phyloP scores from a whole-genome alignment of 2,113 vertebrate species.

The Pomatorhinus ruficollis region DNA sequence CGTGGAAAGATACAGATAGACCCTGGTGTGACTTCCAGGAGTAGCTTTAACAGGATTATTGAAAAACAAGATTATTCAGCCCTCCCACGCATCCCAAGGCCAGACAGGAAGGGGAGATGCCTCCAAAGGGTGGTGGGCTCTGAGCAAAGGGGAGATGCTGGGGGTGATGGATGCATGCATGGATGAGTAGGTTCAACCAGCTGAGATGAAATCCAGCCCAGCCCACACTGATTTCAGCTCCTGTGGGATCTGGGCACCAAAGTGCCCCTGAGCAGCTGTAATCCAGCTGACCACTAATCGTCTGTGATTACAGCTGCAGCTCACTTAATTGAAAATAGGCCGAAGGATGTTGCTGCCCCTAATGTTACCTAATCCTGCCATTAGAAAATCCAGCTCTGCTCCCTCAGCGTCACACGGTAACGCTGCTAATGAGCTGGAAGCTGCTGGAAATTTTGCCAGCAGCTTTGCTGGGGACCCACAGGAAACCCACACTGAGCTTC shows the following conservation, averaged over 20 bases:
- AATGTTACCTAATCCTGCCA: slow-evolving; percentile 42
- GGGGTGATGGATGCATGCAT: not conserved
- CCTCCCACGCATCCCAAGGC: accelerated
- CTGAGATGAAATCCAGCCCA: not conserved
- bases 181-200: not conserved
- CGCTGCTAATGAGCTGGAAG: not conserved
- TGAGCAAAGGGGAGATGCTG: not conserved
- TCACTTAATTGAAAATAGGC: slow-evolving; percentile 38
- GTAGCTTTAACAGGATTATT: not conserved
- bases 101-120: not conserved
- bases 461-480: not conserved
- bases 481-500: not conserved
- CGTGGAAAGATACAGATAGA: not conserved
- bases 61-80: not conserved
- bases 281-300: slow-evolving; percentile 37
- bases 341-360: not conserved
- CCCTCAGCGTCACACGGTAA: not conserved
- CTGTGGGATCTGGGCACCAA: not conserved
- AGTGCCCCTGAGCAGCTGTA: slow-evolving; percentile 25
- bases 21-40: not conserved
- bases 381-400: slow-evolving; percentile 30
- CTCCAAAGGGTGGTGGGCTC: not conserved
- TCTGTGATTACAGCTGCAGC: slow-evolving; percentile 48
- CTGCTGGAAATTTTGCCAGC: not conserved
- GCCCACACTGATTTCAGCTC: not conserved